phyloP scores from a whole-genome alignment of 1,140 invertebrate genomes.

The Heliconius hewitsoni region DNA sequence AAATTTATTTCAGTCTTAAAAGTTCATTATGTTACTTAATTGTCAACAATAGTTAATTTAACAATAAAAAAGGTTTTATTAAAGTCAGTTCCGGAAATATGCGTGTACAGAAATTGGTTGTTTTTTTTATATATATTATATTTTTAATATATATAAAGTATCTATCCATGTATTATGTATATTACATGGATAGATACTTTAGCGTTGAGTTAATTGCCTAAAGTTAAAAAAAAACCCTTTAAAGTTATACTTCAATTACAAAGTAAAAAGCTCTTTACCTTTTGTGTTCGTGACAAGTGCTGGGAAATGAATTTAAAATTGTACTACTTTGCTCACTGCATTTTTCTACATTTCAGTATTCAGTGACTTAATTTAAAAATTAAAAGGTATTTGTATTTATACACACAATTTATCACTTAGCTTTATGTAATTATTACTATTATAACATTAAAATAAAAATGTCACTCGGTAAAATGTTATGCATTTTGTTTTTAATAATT shows the following conservation, averaged over 20 bases:
- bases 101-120: too few relatives aligned
- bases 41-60: too few relatives aligned
- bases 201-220: not conserved
- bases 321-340: not conserved
- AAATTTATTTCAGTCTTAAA: too few relatives aligned
- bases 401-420: slow-evolving; percentile 22
- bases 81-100: too few relatives aligned
- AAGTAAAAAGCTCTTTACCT: not conserved
- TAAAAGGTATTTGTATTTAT: not conserved
- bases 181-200: not conserved
- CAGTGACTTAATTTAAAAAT: not conserved
- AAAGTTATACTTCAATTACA: not conserved
- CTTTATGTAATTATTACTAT: slow-evolving; percentile 10
- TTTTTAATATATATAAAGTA: too few relatives aligned
- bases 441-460: not conserved
- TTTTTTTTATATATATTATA: too few relatives aligned
- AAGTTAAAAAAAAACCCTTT: not conserved
- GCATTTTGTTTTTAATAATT: too few relatives aligned
- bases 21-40: too few relatives aligned
- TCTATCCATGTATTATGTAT: too few relatives aligned
- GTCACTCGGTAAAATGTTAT: not conserved
- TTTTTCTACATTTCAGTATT: not conserved
- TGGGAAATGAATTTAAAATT: not conserved
- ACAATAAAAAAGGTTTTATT: too few relatives aligned
- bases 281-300: not conserved